Conservation (phyloP, 2,113 vertebrate species). For the Proteles cristata region DNA sequence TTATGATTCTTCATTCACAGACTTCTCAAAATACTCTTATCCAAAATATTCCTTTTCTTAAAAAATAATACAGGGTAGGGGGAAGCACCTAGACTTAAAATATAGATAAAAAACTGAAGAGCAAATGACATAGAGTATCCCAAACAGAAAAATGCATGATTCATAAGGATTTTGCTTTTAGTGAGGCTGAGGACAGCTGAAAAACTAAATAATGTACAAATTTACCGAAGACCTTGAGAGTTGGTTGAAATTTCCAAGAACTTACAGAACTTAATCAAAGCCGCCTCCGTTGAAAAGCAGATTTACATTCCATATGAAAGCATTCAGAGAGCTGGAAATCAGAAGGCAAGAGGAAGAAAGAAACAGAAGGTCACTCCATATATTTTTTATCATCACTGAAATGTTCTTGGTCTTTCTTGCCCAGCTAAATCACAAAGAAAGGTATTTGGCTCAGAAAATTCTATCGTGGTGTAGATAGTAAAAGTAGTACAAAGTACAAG, state of each 20-base stretch:
- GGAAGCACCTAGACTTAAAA: not conserved
- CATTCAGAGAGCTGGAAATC: not conserved
- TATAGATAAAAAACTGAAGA: not conserved
- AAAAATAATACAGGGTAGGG: not conserved
- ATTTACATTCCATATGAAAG: conserved; percentile 60
- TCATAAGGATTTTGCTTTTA: conserved; percentile 9
- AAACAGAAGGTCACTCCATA: not conserved
- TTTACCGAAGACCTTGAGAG: conserved; percentile 15
- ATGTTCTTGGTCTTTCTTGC: not conserved
- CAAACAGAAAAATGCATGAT: not conserved
- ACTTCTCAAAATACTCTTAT: not conserved
- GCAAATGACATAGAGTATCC: not conserved
- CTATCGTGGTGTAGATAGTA: not conserved
- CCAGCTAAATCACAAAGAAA: conserved; percentile 53
- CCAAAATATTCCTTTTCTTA: not conserved
- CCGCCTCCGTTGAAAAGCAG: not conserved
- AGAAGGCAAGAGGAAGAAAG: not conserved
- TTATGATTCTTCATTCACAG: not conserved
- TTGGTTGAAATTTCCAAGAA: conserved; percentile 33
- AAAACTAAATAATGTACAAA: conserved; percentile 40
- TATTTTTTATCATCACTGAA: not conserved
- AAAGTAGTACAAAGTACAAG: not conserved
- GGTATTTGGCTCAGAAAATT: not conserved
- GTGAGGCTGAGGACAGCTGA: not conserved
- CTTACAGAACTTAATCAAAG: conserved; percentile 43